Percentiles rank a stretch among this genome's conserved stretches.
Evolutionary conservation across 1,140 invertebrate genomes (phyloP).

Genomic region (Helicorthomorpha holstii): DNA sequence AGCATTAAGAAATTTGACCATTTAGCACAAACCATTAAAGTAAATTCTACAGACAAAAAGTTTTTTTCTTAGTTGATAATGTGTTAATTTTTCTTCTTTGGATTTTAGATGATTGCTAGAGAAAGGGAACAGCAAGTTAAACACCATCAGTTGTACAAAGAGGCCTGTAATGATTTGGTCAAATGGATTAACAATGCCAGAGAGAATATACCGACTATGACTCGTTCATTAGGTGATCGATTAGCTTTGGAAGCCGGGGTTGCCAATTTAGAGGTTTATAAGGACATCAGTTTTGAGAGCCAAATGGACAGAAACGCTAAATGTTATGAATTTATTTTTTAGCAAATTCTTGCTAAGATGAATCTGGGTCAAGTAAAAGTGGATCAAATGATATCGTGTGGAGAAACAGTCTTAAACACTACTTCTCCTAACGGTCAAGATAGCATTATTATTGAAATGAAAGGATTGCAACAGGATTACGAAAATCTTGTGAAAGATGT

Average conservation of each 20-base stretch:
- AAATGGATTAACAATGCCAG: conserved; percentile 65
- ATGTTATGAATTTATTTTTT: not conserved
- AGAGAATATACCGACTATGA: conserved; percentile 72
- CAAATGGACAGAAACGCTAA: not conserved
- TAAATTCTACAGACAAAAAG: too few species aligned
- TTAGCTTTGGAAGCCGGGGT: conserved; percentile 71
- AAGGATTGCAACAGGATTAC: conserved; percentile 63
- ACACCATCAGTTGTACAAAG: conserved; percentile 72
- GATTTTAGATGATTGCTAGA: conserved; percentile 43
- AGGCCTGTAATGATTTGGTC: conserved; percentile 70
- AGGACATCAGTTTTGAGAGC: not conserved
- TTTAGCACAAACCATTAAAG: conserved; percentile 48
- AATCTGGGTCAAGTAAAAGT: conserved; percentile 73
- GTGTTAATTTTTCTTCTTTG: too few species aligned
- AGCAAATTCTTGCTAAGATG: conserved; percentile 64
- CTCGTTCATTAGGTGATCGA: conserved; percentile 65
- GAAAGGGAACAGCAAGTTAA: conserved; percentile 71
- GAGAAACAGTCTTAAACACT: conserved; percentile 63
- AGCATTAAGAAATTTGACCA: conserved; percentile 61
- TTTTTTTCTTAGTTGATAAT: too few species aligned
- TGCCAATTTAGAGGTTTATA: conserved; percentile 49
- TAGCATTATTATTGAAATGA: conserved; percentile 65
- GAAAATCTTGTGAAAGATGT: conserved; percentile 70
- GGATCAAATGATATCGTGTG: conserved; percentile 67
- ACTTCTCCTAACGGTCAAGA: conserved; percentile 61